Conservation (phyloP, 2,888 invertebrate species). For the Polylopha cassiicola region DNA sequence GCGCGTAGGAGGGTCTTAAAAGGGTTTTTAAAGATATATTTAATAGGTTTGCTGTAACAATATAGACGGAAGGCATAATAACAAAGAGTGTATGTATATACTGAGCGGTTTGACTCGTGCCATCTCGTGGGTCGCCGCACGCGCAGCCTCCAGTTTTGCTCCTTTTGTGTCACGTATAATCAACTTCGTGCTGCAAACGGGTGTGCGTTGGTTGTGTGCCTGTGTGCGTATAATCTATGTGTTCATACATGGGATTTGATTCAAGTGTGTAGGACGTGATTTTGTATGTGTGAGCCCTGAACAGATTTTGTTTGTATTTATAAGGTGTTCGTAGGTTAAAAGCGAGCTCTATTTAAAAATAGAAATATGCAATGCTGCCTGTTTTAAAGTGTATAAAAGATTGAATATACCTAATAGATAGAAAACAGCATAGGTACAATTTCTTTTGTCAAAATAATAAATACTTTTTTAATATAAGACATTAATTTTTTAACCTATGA, state of each 20-base stretch:
- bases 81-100: slow-evolving; percentile 25
- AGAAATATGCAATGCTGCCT: slow-evolving; percentile 16
- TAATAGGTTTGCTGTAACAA: no score
- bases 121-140: slow-evolving; percentile 68
- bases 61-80: slow-evolving; percentile 5
- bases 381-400: no score
- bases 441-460: no score
- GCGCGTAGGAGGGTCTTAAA: no score
- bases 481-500: no score
- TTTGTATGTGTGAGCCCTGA: slow-evolving; percentile 8
- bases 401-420: no score
- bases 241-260: slow-evolving; percentile 31
- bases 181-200: slow-evolving; percentile 43
- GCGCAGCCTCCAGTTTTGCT: slow-evolving; percentile 72
- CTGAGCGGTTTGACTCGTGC: slow-evolving; percentile 63
- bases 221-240: slow-evolving; percentile 43
- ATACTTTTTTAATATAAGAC: no score
- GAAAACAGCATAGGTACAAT: no score
- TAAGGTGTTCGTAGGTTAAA: slow-evolving; percentile 2
- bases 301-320: slow-evolving; percentile 2
- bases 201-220: slow-evolving; percentile 45
- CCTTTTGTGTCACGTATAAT: slow-evolving; percentile 66
- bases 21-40: no score
- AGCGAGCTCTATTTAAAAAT: slow-evolving; percentile 14
- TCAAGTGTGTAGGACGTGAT: slow-evolving; percentile 3